Evolutionary conservation across 2,888 invertebrate genomes (phyloP).

Genomic region (Corythucha ciliata): DNA sequence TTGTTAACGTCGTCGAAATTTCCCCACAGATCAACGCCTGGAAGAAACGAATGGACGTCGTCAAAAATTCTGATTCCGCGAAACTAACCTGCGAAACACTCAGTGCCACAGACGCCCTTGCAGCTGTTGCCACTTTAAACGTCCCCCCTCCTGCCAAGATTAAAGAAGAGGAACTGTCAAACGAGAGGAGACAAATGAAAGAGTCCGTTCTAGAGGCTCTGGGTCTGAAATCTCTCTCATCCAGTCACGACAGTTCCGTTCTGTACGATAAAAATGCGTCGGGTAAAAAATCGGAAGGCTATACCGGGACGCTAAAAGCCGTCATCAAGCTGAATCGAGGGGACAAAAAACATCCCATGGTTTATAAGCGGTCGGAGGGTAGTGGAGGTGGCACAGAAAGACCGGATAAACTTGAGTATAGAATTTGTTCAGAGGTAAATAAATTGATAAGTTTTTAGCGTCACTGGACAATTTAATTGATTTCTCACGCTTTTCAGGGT

Average conservation of each 20-base stretch:
- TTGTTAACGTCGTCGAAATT: no score
- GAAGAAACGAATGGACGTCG: no score
- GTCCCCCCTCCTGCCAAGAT: not conserved
- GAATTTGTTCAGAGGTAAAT: conserved; percentile 32
- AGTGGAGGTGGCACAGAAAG: conserved; percentile 29
- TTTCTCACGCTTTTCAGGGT: no score
- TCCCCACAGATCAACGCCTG: no score
- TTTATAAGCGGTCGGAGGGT: conserved; percentile 40
- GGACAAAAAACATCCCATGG: conserved; percentile 48
- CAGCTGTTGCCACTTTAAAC: no score
- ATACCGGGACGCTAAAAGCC: conserved; percentile 73
- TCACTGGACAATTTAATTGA: no score
- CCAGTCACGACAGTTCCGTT: not conserved
- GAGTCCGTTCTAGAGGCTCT: conserved; percentile 64
- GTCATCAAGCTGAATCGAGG: conserved; percentile 61
- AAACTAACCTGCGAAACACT: no score
- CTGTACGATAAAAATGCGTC: not conserved
- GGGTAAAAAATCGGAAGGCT: conserved; percentile 42
- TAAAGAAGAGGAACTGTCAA: conserved; percentile 43
- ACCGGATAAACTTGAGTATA: conserved; percentile 33
- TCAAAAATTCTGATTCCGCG: no score
- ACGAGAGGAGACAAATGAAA: conserved; percentile 54
- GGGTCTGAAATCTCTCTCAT: conserved; percentile 65
- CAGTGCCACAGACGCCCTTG: no score
- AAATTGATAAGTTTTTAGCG: no score